Conservation (phyloP, 1,140 invertebrate species). For the Drosophila pruinosa region DNA sequence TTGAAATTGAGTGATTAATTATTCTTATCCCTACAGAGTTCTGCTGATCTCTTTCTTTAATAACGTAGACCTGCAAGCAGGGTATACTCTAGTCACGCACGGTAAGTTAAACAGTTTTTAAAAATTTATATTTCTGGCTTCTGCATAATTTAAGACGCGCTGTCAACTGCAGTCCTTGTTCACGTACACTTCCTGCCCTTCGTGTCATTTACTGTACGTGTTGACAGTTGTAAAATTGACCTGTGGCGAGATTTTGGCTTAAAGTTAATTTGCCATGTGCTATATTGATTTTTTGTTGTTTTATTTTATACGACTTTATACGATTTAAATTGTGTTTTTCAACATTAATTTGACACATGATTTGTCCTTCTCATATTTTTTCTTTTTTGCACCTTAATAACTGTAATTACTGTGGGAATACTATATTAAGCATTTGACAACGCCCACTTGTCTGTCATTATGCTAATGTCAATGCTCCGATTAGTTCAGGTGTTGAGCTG, state of each 20-base stretch:
- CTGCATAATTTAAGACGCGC: constrained; percentile 59
- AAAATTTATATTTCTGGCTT: constrained; percentile 4
- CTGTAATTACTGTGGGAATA: constrained; percentile 22
- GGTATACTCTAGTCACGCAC: not conserved
- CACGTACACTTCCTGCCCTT: not conserved
- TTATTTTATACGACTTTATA: not conserved
- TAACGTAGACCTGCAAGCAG: too few species aligned
- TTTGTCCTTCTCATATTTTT: not conserved
- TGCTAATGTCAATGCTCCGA: constrained; percentile 53
- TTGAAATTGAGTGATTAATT: too few species aligned
- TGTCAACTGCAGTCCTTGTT: constrained; percentile 28
- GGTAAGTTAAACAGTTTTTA: not conserved
- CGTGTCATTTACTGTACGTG: not conserved
- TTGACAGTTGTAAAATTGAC: constrained; percentile 2
- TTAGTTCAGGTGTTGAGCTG: constrained; percentile 53
- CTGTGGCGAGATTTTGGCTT: not conserved
- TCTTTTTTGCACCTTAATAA: not conserved
- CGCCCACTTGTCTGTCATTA: constrained; percentile 47
- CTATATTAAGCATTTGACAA: constrained; percentile 8
- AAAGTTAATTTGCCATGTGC: constrained; percentile 1
- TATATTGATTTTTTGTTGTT: constrained; percentile 22
- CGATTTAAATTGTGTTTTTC: not conserved
- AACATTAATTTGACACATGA: not conserved
- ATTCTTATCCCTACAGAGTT: too few species aligned
- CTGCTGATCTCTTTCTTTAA: too few species aligned